A percentile compares a stretch with the other conserved stretches of the same genome.
phyloP scores from a whole-genome alignment of 2,888 invertebrate genomes.

The Steromphala cineraria region DNA sequence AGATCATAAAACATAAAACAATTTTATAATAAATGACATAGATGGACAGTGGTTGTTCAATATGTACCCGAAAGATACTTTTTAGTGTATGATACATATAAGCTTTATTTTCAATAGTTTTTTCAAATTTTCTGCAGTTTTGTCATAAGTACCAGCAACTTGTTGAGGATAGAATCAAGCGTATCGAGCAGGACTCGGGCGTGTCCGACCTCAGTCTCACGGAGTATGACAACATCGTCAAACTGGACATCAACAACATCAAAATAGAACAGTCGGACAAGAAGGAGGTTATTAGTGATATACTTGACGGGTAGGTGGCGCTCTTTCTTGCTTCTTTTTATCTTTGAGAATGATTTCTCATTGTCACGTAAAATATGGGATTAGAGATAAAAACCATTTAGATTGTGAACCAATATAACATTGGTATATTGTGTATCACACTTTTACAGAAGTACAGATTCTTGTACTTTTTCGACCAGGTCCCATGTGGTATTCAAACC shows the following conservation, averaged over 20 bases:
- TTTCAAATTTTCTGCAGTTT: constrained; percentile 19
- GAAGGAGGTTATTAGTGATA: constrained; percentile 28
- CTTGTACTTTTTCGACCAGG: too few species aligned
- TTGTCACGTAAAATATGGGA: background rate
- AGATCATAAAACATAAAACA: too few species aligned
- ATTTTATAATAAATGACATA: too few species aligned
- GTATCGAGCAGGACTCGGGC: constrained; percentile 23
- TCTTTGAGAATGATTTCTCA: background rate
- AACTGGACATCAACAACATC: background rate
- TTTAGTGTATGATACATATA: too few species aligned
- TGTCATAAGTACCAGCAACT: constrained; percentile 20
- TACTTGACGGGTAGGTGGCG: constrained; percentile 33
- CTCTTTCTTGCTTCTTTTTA: too few species aligned
- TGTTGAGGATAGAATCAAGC: constrained; percentile 25
- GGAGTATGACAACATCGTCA: constrained; percentile 6
- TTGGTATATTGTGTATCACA: background rate
- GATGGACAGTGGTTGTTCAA: too few species aligned
- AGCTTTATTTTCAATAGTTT: too few species aligned
- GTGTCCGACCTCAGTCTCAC: background rate
- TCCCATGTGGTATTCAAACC: too few species aligned
- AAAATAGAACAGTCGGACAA: background rate
- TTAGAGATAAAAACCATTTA: too few species aligned
- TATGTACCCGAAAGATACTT: too few species aligned
- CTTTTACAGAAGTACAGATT: too few species aligned
- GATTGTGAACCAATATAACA: background rate